Evolutionary conservation across 2,113 vertebrate species (phyloP).

Genomic region (Penelope pileata): DNA sequence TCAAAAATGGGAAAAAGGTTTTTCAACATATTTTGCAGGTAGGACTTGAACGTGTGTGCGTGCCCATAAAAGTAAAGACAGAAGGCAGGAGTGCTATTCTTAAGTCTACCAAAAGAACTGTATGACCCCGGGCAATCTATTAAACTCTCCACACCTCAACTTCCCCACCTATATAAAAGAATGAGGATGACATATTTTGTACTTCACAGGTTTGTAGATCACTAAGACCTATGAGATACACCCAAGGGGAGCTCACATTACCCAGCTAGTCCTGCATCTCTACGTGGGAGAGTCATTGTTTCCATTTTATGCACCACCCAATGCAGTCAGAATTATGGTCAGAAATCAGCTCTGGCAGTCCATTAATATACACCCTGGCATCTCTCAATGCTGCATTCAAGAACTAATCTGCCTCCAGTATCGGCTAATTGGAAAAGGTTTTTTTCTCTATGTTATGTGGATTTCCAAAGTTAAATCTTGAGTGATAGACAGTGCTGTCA

Average conservation of each 20-base stretch:
- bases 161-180: conserved; percentile 23
- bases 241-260: conserved; percentile 7
- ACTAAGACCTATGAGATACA: background rate
- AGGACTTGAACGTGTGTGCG: background rate
- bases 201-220: conserved; percentile 53
- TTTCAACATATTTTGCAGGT: background rate
- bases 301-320: conserved; percentile 8
- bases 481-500: conserved; percentile 83
- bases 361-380: conserved; percentile 53
- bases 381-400: conserved; percentile 7
- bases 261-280: background rate
- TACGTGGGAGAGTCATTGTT: background rate
- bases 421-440: conserved; percentile 74
- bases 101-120: background rate
- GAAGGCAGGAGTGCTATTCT: background rate
- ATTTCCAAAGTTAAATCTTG: conserved; percentile 79
- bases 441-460: conserved; percentile 69
- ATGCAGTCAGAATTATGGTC: conserved; percentile 20
- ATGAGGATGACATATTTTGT: conserved; percentile 22
- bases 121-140: conserved; percentile 48
- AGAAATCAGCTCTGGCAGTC: background rate
- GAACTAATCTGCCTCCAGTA: conserved; percentile 72
- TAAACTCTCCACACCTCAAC: conserved; percentile 16
- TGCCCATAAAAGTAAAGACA: background rate
- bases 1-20: background rate